Base-by-base conservation (phyloP, 2,113 vertebrate genomes). In the Poeciliopsis prolifica region DNA sequence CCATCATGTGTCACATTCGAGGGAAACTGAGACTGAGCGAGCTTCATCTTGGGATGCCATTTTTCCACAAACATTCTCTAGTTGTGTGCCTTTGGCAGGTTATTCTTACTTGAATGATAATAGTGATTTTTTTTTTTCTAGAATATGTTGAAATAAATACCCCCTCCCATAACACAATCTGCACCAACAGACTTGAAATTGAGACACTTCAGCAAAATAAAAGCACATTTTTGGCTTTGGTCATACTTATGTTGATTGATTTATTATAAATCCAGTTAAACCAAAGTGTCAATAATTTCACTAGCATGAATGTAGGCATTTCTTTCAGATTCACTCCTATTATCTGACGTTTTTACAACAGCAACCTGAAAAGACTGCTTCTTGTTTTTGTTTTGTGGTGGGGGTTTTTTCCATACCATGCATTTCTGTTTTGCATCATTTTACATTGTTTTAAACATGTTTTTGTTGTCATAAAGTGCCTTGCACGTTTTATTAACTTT, bases 401-500 rank as follows among this genome's bases (percentile, higher is more conserved):
- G 3, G 29, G 1, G 1, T 29, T 68, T 79, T 75, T 87, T 87
- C 68, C 30, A 81, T 68, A 65, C 42, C 42, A 75, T 64, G 10
- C 37, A 70, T 77, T 89, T 91, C 44, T 86, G 80, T 85, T 89
- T 30, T 88, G 79, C 82, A 88, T 83, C 76, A 87, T 42, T 44
- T 89, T 87, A 72, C 83, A 85, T 76, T 72, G 79, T 78, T 88
- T 81, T 68, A 74, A 81, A 85, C 28, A 75, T 90, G 51, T 24
- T 37, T 10, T 72, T 62, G 17, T 62, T 62, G 10, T 91, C 90
- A 76, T 87, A 37, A 84, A 88, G 86, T 90, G 65, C 76, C 68
- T 87, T 94, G 94, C 93, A 94, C 94, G 91, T 91, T 92, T 91
- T 77, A 89, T 80, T 91, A 88, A 94, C 81, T 78, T 85, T 81